A percentile compares a stretch with the other conserved stretches of the same genome.
Evolutionary conservation across 1,140 invertebrate genomes (phyloP).

Genomic region (Reticulitermes speratus): DNA sequence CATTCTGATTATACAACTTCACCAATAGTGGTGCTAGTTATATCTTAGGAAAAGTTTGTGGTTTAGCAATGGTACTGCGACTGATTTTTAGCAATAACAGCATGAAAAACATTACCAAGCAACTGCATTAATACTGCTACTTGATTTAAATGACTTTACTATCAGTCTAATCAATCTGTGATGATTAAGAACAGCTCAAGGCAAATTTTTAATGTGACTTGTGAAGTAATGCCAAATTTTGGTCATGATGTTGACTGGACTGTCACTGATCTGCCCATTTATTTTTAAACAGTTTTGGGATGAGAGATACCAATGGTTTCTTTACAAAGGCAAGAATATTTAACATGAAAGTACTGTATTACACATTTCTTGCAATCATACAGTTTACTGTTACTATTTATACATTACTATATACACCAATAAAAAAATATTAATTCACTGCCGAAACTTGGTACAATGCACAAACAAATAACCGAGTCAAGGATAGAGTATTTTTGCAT

Average conservation of each 20-base stretch:
- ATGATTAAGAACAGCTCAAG: neutral
- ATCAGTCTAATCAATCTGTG: neutral
- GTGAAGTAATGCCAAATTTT: neutral
- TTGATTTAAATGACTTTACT: neutral
- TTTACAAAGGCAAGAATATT: neutral
- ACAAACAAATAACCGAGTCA: neutral
- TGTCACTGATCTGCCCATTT: neutral
- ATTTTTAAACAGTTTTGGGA: neutral
- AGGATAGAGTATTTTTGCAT: neutral
- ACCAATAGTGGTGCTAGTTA: too few relatives aligned
- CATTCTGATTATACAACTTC: too few relatives aligned
- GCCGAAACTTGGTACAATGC: neutral
- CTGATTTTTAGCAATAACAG: too few relatives aligned
- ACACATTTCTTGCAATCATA: neutral
- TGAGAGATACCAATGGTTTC: neutral
- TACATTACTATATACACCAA: neutral
- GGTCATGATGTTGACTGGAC: neutral
- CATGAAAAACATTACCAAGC: too few relatives aligned
- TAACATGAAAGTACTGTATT: neutral
- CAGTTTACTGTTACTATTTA: neutral
- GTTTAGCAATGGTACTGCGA: too few relatives aligned
- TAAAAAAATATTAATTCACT: slow-evolving; percentile 5
- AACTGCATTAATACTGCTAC: too few relatives aligned
- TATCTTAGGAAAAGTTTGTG: too few relatives aligned
- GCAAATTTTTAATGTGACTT: neutral